Evolutionary conservation across 2,113 vertebrate genomes (phyloP).

Genomic region (Dinomys branickii): DNA sequence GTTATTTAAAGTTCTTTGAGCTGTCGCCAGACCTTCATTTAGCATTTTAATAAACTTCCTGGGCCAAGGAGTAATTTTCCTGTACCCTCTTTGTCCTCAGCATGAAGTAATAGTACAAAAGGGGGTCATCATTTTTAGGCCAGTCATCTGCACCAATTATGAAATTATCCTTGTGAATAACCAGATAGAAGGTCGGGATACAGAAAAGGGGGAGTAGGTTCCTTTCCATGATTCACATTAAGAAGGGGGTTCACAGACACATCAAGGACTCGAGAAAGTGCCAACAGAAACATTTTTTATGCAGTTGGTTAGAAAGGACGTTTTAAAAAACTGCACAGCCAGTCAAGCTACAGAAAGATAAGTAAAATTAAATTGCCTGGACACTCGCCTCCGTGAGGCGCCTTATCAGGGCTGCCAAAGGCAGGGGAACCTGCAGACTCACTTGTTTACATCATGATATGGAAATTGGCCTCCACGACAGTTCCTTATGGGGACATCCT

Average conservation of each 20-base stretch:
- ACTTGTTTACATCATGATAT: conserved; percentile 64
- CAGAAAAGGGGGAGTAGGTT: conserved; percentile 36
- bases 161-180: conserved; percentile 81
- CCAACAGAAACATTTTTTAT: conserved; percentile 72
- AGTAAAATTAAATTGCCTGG: conserved; percentile 68
- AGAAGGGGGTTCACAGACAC: conserved; percentile 45
- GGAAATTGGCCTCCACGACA: conserved; percentile 70
- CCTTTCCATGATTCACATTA: conserved; percentile 55
- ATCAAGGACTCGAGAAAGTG: conserved; percentile 65
- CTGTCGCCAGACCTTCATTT: conserved; percentile 82
- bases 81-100: conserved; percentile 82
- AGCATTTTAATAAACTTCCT: conserved; percentile 85
- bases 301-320: conserved; percentile 58
- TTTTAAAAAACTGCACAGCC: conserved; percentile 67
- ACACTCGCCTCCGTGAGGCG: conserved; percentile 54
- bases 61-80: conserved; percentile 83
- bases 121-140: conserved; percentile 80
- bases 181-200: conserved; percentile 50
- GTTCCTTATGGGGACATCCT: neutral
- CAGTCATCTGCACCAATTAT: conserved; percentile 80
- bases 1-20: conserved; percentile 84
- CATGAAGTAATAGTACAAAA: conserved; percentile 82
- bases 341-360: conserved; percentile 70
- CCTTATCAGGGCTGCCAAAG: conserved; percentile 67
- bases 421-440: conserved; percentile 46